Percentiles rank a stretch among this genome's conserved stretches.
Conservation (phyloP, 1,140 invertebrate genomes). For the Platyura marginata region DNA sequence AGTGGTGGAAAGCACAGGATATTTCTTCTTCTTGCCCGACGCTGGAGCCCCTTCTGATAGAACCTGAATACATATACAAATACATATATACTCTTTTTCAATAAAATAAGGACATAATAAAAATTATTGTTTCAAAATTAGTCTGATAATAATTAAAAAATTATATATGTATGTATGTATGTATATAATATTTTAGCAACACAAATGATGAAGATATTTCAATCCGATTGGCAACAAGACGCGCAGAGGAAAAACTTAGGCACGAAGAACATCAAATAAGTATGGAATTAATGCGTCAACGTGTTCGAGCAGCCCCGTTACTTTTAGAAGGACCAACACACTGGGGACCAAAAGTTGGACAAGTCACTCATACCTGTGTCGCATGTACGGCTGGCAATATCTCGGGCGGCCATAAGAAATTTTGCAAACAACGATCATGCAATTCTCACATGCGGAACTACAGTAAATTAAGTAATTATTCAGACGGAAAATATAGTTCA, state of each 20-base stretch:
- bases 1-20: too few species aligned
- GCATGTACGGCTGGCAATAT: too few species aligned
- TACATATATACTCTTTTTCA: too few species aligned
- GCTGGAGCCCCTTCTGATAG: too few species aligned
- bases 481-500: too few species aligned
- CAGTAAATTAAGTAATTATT: too few species aligned
- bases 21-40: too few species aligned
- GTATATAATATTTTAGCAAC: conserved; percentile 11
- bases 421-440: neutral
- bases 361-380: conserved; percentile 16
- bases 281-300: conserved; percentile 21
- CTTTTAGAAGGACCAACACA: conserved; percentile 18
- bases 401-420: neutral
- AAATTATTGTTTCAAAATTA: too few species aligned
- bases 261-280: conserved; percentile 20
- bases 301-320: conserved; percentile 20
- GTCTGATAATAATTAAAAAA: too few species aligned
- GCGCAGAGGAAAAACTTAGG: conserved; percentile 19
- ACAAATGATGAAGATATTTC: conserved; percentile 17
- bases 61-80: too few species aligned
- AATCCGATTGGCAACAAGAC: conserved; percentile 20
- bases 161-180: neutral
- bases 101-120: too few species aligned
- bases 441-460: too few species aligned
- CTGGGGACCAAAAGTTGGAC: conserved; percentile 20